Base-by-base conservation (phyloP, 2,797 vertebrate species). In the Pristis pectinata region DNA sequence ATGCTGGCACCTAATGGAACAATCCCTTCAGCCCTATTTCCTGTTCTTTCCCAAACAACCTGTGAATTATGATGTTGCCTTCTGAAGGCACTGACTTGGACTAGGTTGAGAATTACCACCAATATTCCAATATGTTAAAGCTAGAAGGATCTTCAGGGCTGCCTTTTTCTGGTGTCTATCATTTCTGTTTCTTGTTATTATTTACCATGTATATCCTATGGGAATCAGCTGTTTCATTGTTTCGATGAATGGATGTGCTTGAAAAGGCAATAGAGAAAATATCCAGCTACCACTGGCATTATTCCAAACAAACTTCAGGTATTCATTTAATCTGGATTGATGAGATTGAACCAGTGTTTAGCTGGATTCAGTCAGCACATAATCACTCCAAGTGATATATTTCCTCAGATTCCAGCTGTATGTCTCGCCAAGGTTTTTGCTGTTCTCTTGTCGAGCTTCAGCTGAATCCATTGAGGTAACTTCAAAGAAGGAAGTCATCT, bases 321-420 rank as follows among this genome's bases (percentile, higher is more conserved):
- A 13, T 94, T 30, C 3, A 49, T 53, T 74, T 53, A 74, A 44
- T 49, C 10, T 76, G 41, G 70, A 76, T 94, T 76, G 92, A 76
- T 74, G 70, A 53, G 13, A 53, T 53, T 34, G 27, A 94, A 22
- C 59, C 61, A 74, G 92, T 74, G 70, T 74, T 53, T 76, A 22
- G 44, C 70, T 94, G 41, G 67, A 74, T 49, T 93, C 24, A 74
- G 24, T 93, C 70, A 93, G 92, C 92, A 53, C 27, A 8, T 74
- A 53, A 94, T 94, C 67, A 74, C 44, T 94, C 92, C 30, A 53
- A 34, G 3, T 94, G 92, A 93, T 67, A 34, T 74, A 74, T 93
- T 74, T 93, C 67, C 27, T 93, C 44, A 93, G 24, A 74, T 93
- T 93, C 44, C 92, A 72, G 67, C 70, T 15, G 11, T 19, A 74